These are phyloP conservation scores for Xylocopa sonorina DNA, from an alignment of 1,140 invertebrate species.

Conservation along the genomic window DNA sequence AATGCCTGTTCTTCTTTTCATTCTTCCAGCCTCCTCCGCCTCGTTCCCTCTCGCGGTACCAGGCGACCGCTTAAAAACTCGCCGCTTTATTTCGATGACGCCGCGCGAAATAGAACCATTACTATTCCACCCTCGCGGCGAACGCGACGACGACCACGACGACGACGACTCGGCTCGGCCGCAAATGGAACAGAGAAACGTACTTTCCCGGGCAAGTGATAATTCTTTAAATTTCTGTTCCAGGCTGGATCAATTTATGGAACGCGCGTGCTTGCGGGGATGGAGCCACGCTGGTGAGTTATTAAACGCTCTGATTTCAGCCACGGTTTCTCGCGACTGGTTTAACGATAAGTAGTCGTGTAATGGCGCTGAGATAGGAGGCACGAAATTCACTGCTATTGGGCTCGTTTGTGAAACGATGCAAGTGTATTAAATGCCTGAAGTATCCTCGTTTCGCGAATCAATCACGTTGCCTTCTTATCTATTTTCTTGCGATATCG, in stretches of 20 bases:
- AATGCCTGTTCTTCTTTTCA: slow-evolving; percentile 2
- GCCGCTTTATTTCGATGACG: slow-evolving; percentile 20
- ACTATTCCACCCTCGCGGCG: background rate
- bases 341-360: no score
- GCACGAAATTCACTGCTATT: no score
- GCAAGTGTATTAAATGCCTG: no score
- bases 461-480: no score
- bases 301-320: no score
- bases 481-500: no score
- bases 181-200: slow-evolving; percentile 20
- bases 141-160: no score
- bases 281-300: background rate
- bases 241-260: background rate
- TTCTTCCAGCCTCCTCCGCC: no score
- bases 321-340: background rate
- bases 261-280: background rate
- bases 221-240: slow-evolving; percentile 6
- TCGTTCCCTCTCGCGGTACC: no score
- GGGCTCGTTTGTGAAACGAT: no score
- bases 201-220: slow-evolving; percentile 4
- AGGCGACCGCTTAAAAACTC: background rate
- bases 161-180: background rate
- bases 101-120: slow-evolving; percentile 17
- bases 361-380: no score
- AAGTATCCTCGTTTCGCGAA: no score